These are phyloP conservation scores for Diabrotica virgifera DNA, from an alignment of 1,140 invertebrate genomes.

Conservation along the genomic window DNA sequence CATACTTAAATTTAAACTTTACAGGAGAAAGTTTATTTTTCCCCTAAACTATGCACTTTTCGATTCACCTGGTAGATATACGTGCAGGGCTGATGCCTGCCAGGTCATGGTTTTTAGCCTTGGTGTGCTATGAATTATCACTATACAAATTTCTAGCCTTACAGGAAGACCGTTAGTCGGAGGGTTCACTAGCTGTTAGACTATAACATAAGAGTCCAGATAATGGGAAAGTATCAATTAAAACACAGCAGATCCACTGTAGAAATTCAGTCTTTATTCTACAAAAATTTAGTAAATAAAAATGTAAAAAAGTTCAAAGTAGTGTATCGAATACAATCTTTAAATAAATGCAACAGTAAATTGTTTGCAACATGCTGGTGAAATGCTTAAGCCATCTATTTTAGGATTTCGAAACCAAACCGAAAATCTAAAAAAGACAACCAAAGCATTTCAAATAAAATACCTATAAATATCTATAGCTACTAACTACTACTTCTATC, in stretches of 20 bases:
- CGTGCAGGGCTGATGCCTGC: no score
- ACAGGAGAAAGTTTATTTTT: no score
- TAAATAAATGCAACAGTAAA: neutral
- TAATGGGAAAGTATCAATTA: neutral
- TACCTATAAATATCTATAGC: neutral
- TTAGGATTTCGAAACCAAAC: neutral
- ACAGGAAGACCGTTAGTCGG: no score
- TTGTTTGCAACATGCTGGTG: constrained; percentile 16
- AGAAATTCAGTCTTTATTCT: constrained; percentile 24
- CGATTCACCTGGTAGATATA: no score
- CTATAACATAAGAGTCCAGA: neutral
- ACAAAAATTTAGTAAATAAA: constrained; percentile 14
- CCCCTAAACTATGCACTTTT: no score
- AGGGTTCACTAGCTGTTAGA: no score
- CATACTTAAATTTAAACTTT: no score
- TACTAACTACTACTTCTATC: no score
- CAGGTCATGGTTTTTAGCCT: no score
- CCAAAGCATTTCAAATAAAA: constrained; percentile 8
- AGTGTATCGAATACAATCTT: constrained; percentile 5
- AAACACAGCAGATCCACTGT: neutral
- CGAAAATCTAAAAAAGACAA: constrained; percentile 4
- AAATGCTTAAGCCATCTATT: constrained; percentile 15
- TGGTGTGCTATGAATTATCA: no score
- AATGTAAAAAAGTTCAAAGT: constrained; percentile 8
- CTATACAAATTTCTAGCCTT: no score